A percentile compares a stretch with the other conserved stretches of the same genome.
Evolutionary conservation across 2,113 vertebrate genomes (phyloP).

Genomic region (Xyrauchen texanus): DNA sequence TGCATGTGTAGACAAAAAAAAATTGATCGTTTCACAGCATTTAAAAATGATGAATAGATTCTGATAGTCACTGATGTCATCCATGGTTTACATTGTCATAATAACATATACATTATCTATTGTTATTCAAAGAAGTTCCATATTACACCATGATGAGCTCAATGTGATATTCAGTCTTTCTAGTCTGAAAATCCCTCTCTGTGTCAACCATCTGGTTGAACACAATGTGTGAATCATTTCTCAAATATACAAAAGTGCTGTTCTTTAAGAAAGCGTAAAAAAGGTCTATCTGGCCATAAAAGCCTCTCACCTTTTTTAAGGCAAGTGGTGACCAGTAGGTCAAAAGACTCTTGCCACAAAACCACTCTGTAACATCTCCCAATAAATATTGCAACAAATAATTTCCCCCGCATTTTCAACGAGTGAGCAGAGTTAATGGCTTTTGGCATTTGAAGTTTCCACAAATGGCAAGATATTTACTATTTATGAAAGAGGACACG

Average conservation of each 20-base stretch:
- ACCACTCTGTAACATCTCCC: constrained; percentile 31
- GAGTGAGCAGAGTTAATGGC: constrained; percentile 13
- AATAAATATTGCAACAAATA: constrained; percentile 23
- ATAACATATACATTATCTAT: constrained; percentile 12
- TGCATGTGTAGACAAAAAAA: constrained; percentile 26
- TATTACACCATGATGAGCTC: constrained; percentile 22
- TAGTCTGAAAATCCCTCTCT: constrained; percentile 20
- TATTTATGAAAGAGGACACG: constrained; percentile 18
- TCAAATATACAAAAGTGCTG: constrained; percentile 45
- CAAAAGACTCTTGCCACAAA: constrained; percentile 51
- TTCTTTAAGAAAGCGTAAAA: constrained; percentile 48
- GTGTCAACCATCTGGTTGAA: constrained; percentile 25
- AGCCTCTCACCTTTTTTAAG: constrained; percentile 64
- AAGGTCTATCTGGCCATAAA: constrained; percentile 44
- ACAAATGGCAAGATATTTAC: constrained; percentile 30
- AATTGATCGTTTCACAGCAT: constrained; percentile 36
- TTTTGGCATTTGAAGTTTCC: constrained; percentile 44
- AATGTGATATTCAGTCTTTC: constrained; percentile 30
- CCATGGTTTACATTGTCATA: constrained; percentile 30
- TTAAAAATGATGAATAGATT: constrained; percentile 17
- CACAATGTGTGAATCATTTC: constrained; percentile 37
- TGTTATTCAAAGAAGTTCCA: constrained; percentile 10
- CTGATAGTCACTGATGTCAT: constrained; percentile 28
- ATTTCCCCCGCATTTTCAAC: constrained; percentile 1
- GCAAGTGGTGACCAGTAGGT: constrained; percentile 73